Percentiles rank a stretch among this genome's conserved stretches.
Conservation (phyloP, 2,888 invertebrate species). For the Cerceris ruficornis region DNA sequence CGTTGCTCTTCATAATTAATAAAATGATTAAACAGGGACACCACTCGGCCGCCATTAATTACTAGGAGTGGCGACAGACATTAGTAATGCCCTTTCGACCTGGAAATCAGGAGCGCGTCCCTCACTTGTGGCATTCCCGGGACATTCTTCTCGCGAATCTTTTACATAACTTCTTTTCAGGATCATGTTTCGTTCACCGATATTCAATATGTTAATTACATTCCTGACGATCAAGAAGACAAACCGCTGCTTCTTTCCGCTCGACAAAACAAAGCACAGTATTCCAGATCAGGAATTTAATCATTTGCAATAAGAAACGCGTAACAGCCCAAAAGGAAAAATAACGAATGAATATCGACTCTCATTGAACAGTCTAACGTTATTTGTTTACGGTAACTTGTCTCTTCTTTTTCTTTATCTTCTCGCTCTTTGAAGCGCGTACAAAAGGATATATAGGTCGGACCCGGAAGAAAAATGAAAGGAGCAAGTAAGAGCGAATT, state of each 20-base stretch:
- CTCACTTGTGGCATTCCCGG: slow-evolving; percentile 51
- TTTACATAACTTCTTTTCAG: background rate
- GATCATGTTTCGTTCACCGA: background rate
- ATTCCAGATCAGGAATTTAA: no score
- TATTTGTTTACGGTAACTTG: background rate
- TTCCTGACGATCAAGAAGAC: background rate
- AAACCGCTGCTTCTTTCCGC: background rate
- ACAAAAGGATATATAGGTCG: slow-evolving; percentile 19
- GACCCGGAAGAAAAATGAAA: slow-evolving; percentile 27
- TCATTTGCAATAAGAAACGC: no score
- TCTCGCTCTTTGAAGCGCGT: background rate
- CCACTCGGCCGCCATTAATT: slow-evolving; percentile 69
- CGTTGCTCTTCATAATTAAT: slow-evolving; percentile 71
- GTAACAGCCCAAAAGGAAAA: no score
- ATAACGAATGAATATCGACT: background rate
- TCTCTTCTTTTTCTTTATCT: slow-evolving; percentile 10
- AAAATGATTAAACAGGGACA: slow-evolving; percentile 72
- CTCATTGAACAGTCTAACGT: slow-evolving; percentile 8
- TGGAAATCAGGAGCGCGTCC: slow-evolving; percentile 38
- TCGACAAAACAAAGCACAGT: no score
- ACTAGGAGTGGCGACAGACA: slow-evolving; percentile 55
- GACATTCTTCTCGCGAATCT: slow-evolving; percentile 8
- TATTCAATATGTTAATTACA: no score
- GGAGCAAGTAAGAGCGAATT: slow-evolving; percentile 30
- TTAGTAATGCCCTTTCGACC: slow-evolving; percentile 63